Base-by-base conservation (phyloP, 1,140 invertebrate genomes). In the Drosophila tani region DNA sequence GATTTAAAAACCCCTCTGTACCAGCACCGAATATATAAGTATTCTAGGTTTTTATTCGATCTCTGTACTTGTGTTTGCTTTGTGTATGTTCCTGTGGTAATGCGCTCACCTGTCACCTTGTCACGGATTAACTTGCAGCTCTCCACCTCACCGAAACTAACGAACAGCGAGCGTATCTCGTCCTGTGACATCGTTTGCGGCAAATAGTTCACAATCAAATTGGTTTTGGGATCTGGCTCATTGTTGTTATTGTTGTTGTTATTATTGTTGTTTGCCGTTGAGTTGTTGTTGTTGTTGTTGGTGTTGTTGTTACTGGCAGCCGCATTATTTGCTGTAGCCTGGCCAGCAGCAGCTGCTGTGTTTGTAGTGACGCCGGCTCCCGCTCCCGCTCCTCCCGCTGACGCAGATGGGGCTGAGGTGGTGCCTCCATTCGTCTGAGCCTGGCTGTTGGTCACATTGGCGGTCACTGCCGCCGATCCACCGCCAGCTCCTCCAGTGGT, bases 171-270 rank as follows among this genome's bases (percentile, higher is more conserved):
- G 66, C 98, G 95, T 71, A 99, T 99, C 93, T 99, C 99, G 93
- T 99, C 99, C 94, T 99, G 99, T 29, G 98, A 99, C 99, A 99
- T 99, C 63, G 97, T 99, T 94, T 99, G 99, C 51, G 99, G 99
- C 91, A 99, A 95, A 94, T 99, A 99, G 94, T 99, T 99, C 80
- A 99, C 99, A 93, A 99, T 99, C 75, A 99, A 95, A 94, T 99
- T 99, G 55, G 98, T 99, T 94, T 99, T 99, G 75, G 97, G 97
- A 93, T 98, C 98, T 82, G 93, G 94, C 90, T 94, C 94, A 55
- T 79, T 84, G 73, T 71, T 68, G 2, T 73, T 73, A 1, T 76
- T 82, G 19, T 82, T 82, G 19, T 82, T 81, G 6, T 47, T 56
- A 40, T 55, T 53, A 19, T 53, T 56, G 6, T 74, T 81, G 19